These are phyloP conservation scores for Lydus trimaculatus DNA, from an alignment of 2,888 invertebrate species.

Conservation along the genomic window DNA sequence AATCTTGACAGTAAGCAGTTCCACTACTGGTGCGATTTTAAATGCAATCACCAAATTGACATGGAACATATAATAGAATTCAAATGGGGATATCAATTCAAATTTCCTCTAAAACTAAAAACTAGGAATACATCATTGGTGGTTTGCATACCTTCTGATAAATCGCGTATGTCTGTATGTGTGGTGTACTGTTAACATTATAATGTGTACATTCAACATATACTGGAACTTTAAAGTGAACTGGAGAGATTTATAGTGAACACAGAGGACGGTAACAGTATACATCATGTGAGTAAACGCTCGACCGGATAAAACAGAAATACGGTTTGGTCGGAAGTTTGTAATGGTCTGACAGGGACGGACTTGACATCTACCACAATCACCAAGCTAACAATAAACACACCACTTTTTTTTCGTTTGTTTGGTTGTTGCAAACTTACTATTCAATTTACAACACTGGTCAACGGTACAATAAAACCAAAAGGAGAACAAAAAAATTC, in stretches of 20 bases:
- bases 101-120: slow-evolving; percentile 4
- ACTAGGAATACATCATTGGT: slow-evolving; percentile 12
- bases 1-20: slow-evolving; percentile 24
- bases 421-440: not conserved
- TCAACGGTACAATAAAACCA: slow-evolving; percentile 14
- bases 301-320: slow-evolving; percentile 17
- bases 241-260: slow-evolving; percentile 21
- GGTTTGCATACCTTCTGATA: slow-evolving; percentile 16
- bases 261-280: slow-evolving; percentile 9
- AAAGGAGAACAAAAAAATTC: slow-evolving; percentile 45
- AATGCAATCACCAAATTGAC: slow-evolving; percentile 12
- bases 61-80: not conserved
- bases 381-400: slow-evolving; percentile 3
- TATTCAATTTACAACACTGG: not conserved
- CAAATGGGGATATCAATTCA: not conserved
- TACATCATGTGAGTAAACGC: slow-evolving; percentile 23
- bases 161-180: slow-evolving; percentile 6
- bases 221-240: slow-evolving; percentile 23
- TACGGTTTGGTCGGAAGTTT: slow-evolving; percentile 20
- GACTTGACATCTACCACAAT: not conserved
- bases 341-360: slow-evolving; percentile 11
- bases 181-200: slow-evolving; percentile 15
- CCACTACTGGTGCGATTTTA: slow-evolving; percentile 2
- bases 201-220: slow-evolving; percentile 24
- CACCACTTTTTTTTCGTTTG: not conserved